Conservation (phyloP, 2,888 invertebrate species). For the Drosophila percnosoma region DNA sequence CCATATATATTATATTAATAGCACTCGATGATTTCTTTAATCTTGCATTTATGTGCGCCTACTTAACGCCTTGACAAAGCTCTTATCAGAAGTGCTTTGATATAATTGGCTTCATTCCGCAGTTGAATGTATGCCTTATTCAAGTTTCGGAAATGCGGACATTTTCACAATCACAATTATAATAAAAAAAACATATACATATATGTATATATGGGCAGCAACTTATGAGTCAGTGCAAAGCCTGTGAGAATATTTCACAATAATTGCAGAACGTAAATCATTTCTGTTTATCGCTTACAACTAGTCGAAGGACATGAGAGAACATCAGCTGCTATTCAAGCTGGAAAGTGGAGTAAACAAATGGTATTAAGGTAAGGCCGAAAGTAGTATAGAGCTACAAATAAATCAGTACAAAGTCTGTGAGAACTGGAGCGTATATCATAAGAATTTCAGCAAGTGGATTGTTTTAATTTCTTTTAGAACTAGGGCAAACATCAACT, state of each 20-base stretch:
- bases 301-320: neutral
- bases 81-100: slow-evolving; percentile 33
- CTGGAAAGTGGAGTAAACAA: neutral
- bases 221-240: neutral
- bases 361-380: neutral
- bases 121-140: neutral
- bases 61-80: slow-evolving; percentile 18
- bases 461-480: no score
- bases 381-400: neutral
- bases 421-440: neutral
- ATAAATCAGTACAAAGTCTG: neutral
- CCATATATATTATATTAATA: slow-evolving; percentile 26
- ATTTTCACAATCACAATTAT: neutral
- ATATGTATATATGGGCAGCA: no score
- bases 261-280: neutral
- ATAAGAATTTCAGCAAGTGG: no score
- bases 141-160: neutral
- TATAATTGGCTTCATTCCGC: neutral
- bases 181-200: neutral
- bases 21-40: slow-evolving; percentile 6
- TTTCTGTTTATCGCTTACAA: neutral
- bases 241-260: neutral
- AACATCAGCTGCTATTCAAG: neutral
- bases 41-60: slow-evolving; percentile 22
- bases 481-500: no score